Evolutionary conservation across 2,797 vertebrate species (phyloP).

Genomic region (Amblyopsis hoosieri): DNA sequence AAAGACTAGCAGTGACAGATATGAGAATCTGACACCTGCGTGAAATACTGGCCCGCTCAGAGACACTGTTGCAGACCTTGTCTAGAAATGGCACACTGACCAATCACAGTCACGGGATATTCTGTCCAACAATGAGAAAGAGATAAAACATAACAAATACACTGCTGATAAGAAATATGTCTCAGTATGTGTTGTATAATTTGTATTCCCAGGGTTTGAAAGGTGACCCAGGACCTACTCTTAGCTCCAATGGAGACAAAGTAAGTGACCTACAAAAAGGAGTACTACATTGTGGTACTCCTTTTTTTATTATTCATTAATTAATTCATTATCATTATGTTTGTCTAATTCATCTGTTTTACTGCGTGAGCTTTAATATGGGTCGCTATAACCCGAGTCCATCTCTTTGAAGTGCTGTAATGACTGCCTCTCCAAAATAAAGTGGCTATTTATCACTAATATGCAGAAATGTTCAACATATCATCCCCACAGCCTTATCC

Average conservation of each 20-base stretch:
- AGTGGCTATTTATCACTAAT: slow-evolving; percentile 41
- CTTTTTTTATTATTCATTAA: slow-evolving; percentile 15
- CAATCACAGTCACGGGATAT: slow-evolving; percentile 14
- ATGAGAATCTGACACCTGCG: slow-evolving; percentile 56
- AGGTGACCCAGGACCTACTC: slow-evolving; percentile 81
- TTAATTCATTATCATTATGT: slow-evolving; percentile 2
- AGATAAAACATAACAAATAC: neutral
- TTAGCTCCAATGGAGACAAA: slow-evolving; percentile 89
- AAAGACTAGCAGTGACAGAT: slow-evolving; percentile 39
- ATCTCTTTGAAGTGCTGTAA: slow-evolving; percentile 54
- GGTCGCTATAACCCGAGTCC: slow-evolving; percentile 37
- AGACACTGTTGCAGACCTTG: slow-evolving; percentile 10
- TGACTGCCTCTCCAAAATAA: slow-evolving; percentile 56
- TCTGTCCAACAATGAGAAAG: neutral
- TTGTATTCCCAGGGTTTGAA: slow-evolving; percentile 84
- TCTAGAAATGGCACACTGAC: slow-evolving; percentile 26
- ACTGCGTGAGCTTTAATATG: slow-evolving; percentile 42
- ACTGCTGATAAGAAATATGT: slow-evolving; percentile 16
- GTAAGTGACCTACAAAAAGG: slow-evolving; percentile 70
- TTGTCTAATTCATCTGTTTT: slow-evolving; percentile 33
- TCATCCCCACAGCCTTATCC: slow-evolving; percentile 11
- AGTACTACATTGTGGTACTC: slow-evolving; percentile 9
- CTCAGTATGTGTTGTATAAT: slow-evolving; percentile 46
- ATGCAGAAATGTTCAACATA: slow-evolving; percentile 5
- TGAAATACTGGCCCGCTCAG: slow-evolving; percentile 28